phyloP scores from a whole-genome alignment of 2,797 vertebrate species.

The Philypnodon macrostomus region DNA sequence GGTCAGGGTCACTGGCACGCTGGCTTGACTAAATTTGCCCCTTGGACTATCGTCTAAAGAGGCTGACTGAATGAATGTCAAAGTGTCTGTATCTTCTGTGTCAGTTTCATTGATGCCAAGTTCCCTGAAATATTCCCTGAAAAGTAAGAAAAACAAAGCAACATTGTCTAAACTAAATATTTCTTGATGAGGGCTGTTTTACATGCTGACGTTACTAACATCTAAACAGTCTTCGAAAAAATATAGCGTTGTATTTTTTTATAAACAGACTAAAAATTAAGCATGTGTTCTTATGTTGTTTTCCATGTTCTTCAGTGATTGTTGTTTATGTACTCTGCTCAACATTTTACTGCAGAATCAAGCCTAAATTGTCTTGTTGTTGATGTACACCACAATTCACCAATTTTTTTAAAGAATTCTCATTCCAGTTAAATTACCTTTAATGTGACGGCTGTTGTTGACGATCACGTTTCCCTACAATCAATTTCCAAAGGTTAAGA shows the following conservation, averaged over 20 bases:
- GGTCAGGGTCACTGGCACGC: slow-evolving; percentile 37
- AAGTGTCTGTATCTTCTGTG: slow-evolving; percentile 5
- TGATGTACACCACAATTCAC: background rate
- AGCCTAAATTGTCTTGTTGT: background rate
- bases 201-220: no score
- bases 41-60: slow-evolving; percentile 17
- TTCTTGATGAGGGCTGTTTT: no score
- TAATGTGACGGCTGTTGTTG: background rate
- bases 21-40: slow-evolving; percentile 49
- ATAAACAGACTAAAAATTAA: no score
- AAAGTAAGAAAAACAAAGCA: no score
- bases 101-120: background rate
- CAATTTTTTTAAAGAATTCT: no score
- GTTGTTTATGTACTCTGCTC: no score
- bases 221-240: no score
- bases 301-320: background rate
- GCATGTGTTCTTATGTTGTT: no score
- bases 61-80: slow-evolving; percentile 17
- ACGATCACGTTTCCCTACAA: slow-evolving; percentile 19
- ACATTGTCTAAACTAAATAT: no score
- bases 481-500: slow-evolving; percentile 14
- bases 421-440: background rate
- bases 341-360: background rate
- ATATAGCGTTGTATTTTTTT: no score
- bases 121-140: background rate